Percentiles rank a stretch among this genome's conserved stretches.
These are phyloP conservation scores for Chloropsis hardwickii DNA, from an alignment of 2,113 vertebrate species.

Conservation along the genomic window DNA sequence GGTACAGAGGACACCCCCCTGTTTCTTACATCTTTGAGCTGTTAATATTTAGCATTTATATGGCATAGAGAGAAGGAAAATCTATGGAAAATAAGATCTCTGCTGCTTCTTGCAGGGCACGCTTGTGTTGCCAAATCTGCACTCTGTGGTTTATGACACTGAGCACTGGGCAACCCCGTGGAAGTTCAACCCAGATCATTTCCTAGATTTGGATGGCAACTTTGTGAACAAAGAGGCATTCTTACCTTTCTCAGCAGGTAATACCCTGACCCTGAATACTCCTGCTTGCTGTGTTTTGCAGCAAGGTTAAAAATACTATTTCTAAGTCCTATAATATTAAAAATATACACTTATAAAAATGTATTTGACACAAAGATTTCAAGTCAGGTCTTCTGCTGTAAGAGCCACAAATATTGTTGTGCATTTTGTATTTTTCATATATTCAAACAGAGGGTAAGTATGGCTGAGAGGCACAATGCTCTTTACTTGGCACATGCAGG, in stretches of 20 bases:
- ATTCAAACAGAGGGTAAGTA: neutral
- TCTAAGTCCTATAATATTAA: neutral
- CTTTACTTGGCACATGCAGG: neutral
- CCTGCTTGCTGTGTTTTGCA: neutral
- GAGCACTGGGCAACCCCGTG: constrained; percentile 55
- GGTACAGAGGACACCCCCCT: neutral
- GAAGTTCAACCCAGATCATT: constrained; percentile 66
- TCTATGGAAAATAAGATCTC: neutral
- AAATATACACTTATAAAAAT: neutral
- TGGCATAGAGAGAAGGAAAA: neutral
- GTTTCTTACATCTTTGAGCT: neutral
- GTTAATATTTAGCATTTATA: neutral
- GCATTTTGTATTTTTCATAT: neutral
- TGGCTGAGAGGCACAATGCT: neutral
- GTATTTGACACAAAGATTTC: neutral
- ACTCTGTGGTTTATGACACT: constrained; percentile 51
- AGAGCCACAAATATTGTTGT: neutral
- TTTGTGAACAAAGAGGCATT: constrained; percentile 66
- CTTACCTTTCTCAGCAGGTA: constrained; percentile 72
- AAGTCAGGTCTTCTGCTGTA: neutral
- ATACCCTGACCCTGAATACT: neutral
- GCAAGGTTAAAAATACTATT: neutral
- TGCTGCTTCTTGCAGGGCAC: constrained; percentile 53
- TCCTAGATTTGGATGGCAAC: constrained; percentile 66
- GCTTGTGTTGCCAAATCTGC: constrained; percentile 55